Conservation (phyloP, 2,113 vertebrate genomes). For the Aspiorhynchus laticeps region DNA sequence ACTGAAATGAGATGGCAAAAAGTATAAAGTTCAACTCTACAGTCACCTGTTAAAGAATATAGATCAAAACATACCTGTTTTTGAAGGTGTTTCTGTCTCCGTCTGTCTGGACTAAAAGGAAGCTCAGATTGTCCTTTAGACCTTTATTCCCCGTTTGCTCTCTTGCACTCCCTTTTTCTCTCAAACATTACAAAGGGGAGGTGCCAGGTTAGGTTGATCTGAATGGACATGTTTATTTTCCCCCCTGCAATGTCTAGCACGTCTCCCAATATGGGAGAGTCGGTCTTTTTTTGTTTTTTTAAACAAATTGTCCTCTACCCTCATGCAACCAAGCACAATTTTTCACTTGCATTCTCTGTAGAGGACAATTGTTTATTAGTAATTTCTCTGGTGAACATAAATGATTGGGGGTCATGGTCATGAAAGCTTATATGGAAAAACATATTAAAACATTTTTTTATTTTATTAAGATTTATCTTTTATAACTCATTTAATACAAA, state of each 20-base stretch:
- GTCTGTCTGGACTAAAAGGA: conserved; percentile 40
- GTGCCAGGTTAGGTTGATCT: conserved; percentile 75
- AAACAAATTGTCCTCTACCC: background rate
- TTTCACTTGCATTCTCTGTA: too few species aligned
- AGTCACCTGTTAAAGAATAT: background rate
- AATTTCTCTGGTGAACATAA: too few species aligned
- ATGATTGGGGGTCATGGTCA: too few species aligned
- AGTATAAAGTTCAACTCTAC: background rate
- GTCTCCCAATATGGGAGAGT: background rate
- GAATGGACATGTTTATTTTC: conserved; percentile 59
- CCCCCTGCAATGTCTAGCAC: background rate
- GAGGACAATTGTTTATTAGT: too few species aligned
- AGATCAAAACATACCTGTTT: background rate
- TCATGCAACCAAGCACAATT: too few species aligned
- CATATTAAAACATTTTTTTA: too few species aligned
- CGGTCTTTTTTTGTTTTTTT: background rate
- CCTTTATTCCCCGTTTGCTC: conserved; percentile 43
- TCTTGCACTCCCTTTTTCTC: background rate
- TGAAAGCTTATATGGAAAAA: too few species aligned
- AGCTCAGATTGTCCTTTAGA: conserved; percentile 23
- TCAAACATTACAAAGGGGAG: conserved; percentile 27
- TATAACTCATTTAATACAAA: too few species aligned
- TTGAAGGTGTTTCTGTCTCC: conserved; percentile 55
- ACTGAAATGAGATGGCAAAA: conserved; percentile 27
- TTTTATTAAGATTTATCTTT: too few species aligned